These are phyloP conservation scores for Notarius quadriscutis DNA, from an alignment of 2,113 vertebrate species.

Conservation along the genomic window DNA sequence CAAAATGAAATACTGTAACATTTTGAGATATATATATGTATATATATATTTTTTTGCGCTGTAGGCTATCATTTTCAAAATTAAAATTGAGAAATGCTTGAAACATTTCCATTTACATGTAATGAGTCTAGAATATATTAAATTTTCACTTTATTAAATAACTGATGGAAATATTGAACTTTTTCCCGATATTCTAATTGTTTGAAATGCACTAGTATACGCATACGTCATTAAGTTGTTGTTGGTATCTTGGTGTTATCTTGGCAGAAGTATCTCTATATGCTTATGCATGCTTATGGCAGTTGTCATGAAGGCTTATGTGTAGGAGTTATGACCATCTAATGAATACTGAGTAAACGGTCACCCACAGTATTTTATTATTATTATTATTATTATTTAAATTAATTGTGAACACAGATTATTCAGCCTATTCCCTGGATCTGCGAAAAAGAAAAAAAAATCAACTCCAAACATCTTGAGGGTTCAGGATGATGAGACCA, in stretches of 20 bases:
- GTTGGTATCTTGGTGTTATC: neutral
- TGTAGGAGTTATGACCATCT: neutral
- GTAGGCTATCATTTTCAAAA: no score
- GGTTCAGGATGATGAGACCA: slow-evolving; percentile 26
- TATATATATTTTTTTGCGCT: no score
- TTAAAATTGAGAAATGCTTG: no score
- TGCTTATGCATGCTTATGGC: neutral
- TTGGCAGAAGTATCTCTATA: neutral
- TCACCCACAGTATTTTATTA: neutral
- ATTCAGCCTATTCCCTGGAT: neutral
- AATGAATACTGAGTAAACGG: neutral
- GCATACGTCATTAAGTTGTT: neutral
- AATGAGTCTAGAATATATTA: no score
- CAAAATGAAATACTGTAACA: no score
- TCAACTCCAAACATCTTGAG: slow-evolving; percentile 12
- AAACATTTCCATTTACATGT: no score
- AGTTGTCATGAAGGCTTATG: neutral
- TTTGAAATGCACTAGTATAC: neutral
- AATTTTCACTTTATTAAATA: no score
- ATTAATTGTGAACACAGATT: neutral
- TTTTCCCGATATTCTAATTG: no score
- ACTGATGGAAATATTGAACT: no score
- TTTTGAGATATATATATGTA: no score
- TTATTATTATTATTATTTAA: neutral
- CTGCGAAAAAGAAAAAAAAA: neutral